Conservation (phyloP, 37 sponge, comb jelly and placozoan genomes). For the Chondrosia reniformis region DNA sequence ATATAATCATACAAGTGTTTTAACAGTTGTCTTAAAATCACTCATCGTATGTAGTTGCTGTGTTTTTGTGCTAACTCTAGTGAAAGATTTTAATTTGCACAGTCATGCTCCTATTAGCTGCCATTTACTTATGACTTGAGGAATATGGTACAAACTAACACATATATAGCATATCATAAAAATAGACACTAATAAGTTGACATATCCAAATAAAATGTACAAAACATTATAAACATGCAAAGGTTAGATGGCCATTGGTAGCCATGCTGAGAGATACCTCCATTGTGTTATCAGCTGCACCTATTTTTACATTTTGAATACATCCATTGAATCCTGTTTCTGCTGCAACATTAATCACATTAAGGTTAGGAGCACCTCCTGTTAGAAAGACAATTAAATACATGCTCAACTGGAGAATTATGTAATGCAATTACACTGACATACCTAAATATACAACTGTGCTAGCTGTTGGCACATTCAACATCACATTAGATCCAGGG, state of each 20-base stretch:
- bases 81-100: no score
- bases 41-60: no score
- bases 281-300: not conserved
- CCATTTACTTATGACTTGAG: no score
- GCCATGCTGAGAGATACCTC: not conserved
- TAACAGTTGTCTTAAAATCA: no score
- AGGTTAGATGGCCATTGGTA: conserved; percentile 9
- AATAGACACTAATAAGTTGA: not conserved
- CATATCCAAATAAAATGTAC: not conserved
- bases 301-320: conserved; percentile 7
- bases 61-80: no score
- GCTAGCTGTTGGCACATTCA: conserved; percentile 6
- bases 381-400: no score
- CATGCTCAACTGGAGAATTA: no score
- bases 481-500: not conserved
- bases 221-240: not conserved
- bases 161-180: not conserved
- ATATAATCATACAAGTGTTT: no score
- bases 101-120: no score
- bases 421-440: no score
- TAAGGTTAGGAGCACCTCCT: conserved; percentile 20
- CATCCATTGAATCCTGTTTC: conserved; percentile 33
- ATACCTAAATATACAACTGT: conserved; percentile 38
- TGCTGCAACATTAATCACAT: not conserved
- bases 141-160: not conserved